phyloP scores from a whole-genome alignment of 2,113 vertebrate species.

The Periophthalmodon schlosseri region DNA sequence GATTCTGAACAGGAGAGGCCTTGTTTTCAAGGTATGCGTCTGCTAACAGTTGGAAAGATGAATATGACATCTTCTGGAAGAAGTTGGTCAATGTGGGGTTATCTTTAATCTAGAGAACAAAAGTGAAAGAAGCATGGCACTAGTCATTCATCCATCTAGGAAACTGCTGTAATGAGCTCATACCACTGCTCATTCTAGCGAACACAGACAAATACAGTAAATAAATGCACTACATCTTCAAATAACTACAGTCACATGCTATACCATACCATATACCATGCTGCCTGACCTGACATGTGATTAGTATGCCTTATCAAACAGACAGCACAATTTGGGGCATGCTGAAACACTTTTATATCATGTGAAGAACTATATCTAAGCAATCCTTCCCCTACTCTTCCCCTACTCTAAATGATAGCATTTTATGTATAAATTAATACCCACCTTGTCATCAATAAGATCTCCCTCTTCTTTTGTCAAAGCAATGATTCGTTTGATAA shows the following conservation, averaged over 20 bases:
- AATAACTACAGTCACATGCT: constrained; percentile 1
- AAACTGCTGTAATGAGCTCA: background rate
- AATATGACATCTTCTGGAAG: constrained; percentile 81
- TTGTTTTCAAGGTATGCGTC: constrained; percentile 77
- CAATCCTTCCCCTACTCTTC: background rate
- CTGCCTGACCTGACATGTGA: background rate
- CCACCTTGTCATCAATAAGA: constrained; percentile 83
- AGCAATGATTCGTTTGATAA: constrained; percentile 78
- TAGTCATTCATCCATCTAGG: background rate
- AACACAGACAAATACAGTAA: background rate
- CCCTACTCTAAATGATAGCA: background rate
- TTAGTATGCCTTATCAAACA: background rate
- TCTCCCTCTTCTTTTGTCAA: constrained; percentile 82
- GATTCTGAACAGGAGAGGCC: constrained; percentile 14
- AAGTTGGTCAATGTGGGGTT: constrained; percentile 72
- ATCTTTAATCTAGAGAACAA: constrained; percentile 77
- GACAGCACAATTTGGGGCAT: background rate
- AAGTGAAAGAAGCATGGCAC: background rate
- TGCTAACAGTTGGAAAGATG: constrained; percentile 82
- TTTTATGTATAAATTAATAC: constrained; percentile 21
- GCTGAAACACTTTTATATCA: background rate
- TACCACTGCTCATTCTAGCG: background rate
- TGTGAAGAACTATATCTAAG: background rate
- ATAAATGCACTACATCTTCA: background rate
- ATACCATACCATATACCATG: background rate